Percentiles rank a stretch among this genome's conserved stretches.
phyloP scores from a whole-genome alignment of 2,113 vertebrate species.

The Clarias gariepinus region DNA sequence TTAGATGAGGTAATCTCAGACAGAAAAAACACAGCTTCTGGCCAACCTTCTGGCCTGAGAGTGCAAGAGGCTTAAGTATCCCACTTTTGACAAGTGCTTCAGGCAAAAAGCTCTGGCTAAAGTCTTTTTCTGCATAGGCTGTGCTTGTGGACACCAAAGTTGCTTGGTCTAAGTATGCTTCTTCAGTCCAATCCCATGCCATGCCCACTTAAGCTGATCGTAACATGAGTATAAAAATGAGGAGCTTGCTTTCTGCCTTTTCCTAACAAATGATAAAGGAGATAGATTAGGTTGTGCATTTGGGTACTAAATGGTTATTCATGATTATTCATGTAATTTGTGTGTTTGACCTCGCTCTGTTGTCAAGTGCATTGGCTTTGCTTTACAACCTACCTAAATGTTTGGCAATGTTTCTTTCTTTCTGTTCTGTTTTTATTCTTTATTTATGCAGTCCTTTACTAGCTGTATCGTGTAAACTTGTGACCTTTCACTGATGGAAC shows the following conservation, averaged over 20 bases:
- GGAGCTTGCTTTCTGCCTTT: neutral
- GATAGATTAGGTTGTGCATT: neutral
- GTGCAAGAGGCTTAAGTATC: neutral
- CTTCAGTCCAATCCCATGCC: neutral
- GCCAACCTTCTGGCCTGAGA: neutral
- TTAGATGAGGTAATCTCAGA: neutral
- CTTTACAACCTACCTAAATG: neutral
- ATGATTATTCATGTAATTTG: neutral
- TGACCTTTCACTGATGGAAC: slow-evolving; percentile 29
- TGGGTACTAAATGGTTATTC: neutral
- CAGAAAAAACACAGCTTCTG: neutral
- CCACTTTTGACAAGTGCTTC: neutral
- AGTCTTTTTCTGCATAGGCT: neutral
- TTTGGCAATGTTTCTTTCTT: neutral
- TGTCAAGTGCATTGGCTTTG: neutral
- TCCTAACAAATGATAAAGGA: neutral
- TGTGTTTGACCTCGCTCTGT: neutral
- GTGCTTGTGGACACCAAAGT: neutral
- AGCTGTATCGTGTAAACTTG: slow-evolving; percentile 22
- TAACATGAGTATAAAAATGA: neutral
- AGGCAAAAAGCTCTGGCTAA: neutral
- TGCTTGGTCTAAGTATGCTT: neutral
- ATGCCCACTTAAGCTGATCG: neutral
- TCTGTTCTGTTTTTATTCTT: neutral
- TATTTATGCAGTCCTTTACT: slow-evolving; percentile 13